These are phyloP conservation scores for Crotalus horridus DNA, from an alignment of 2,113 vertebrate species.

Conservation along the genomic window DNA sequence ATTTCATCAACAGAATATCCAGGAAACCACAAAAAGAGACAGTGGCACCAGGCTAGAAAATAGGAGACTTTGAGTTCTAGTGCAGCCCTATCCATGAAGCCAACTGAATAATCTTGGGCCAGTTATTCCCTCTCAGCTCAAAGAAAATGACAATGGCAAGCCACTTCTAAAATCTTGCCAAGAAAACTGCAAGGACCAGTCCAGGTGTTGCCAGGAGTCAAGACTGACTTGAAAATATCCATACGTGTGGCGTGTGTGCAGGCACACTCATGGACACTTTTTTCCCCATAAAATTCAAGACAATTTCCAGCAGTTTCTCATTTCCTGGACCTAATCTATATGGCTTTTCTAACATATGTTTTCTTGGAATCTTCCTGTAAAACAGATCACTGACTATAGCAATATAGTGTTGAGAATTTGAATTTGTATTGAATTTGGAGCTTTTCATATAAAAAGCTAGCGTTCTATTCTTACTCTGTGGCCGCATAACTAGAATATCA, in stretches of 20 bases:
- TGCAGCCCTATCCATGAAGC: neutral
- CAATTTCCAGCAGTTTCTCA: neutral
- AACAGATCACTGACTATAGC: neutral
- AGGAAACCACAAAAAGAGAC: neutral
- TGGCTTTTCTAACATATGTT: neutral
- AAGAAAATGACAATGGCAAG: neutral
- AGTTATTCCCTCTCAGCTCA: neutral
- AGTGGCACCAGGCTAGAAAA: neutral
- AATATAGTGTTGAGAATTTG: neutral
- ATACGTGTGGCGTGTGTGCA: accelerated
- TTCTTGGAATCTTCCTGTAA: neutral
- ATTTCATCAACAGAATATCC: neutral
- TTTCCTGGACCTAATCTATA: neutral
- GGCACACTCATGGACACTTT: neutral
- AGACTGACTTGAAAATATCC: neutral
- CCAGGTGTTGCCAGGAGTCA: neutral
- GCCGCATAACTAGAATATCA: neutral
- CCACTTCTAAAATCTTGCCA: neutral
- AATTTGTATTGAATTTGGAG: neutral
- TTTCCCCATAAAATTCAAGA: neutral
- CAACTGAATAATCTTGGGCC: neutral
- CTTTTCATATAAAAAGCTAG: neutral
- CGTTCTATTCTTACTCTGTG: neutral
- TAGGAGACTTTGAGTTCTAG: neutral
- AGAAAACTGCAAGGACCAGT: neutral